Percentiles rank a stretch among this genome's conserved stretches.
These are phyloP conservation scores for Phodopus roborovskii DNA, from an alignment of 2,113 vertebrate genomes.

Conservation along the genomic window DNA sequence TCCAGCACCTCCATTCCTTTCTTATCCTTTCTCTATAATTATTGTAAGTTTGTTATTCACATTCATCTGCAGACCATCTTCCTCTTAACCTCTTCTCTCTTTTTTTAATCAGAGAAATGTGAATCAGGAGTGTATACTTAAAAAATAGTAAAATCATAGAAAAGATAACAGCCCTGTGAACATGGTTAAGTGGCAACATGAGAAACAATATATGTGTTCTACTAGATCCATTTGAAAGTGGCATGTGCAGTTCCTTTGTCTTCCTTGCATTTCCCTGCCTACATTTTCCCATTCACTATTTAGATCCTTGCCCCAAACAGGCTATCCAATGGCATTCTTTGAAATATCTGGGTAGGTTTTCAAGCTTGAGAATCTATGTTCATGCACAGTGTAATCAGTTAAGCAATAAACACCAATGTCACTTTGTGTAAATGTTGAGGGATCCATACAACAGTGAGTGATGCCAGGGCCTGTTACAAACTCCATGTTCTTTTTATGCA, in stretches of 20 bases:
- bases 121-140: constrained; percentile 12
- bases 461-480: background rate
- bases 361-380: background rate
- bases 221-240: background rate
- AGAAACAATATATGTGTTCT: background rate
- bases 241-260: background rate
- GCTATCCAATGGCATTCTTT: background rate
- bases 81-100: background rate
- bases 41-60: background rate
- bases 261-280: background rate
- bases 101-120: background rate
- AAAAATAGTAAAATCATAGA: constrained; percentile 18
- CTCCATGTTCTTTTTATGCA: background rate
- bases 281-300: background rate
- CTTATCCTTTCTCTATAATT: background rate
- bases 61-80: background rate
- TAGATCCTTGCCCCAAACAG: background rate
- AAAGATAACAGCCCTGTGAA: background rate
- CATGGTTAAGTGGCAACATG: background rate
- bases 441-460: background rate
- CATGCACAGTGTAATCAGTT: background rate
- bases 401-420: background rate
- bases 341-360: background rate
- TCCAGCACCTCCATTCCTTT: background rate
- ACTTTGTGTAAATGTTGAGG: background rate